Evolutionary conservation across 1,140 invertebrate species (phyloP).

Genomic region (Spodoptera litura): DNA sequence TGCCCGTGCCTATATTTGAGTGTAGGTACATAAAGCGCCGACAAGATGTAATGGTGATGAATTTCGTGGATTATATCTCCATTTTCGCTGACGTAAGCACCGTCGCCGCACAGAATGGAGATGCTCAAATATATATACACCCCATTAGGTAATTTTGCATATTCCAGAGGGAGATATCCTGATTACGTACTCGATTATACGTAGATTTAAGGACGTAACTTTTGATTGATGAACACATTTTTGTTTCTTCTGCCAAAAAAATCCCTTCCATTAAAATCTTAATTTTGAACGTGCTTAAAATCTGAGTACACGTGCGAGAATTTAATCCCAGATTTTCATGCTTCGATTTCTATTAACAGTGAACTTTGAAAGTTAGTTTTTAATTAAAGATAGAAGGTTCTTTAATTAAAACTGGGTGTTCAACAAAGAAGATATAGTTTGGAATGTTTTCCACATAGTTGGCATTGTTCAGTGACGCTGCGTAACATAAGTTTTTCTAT

Average conservation of each 20-base stretch:
- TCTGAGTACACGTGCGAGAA: too few relatives aligned
- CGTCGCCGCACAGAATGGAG: background rate
- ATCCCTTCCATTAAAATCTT: too few relatives aligned
- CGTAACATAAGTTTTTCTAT: background rate
- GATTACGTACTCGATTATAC: background rate
- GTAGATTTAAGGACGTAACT: background rate
- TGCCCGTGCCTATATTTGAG: constrained; percentile 38
- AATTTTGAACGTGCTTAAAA: too few relatives aligned
- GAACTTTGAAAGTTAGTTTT: constrained; percentile 6
- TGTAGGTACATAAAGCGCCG: constrained; percentile 32
- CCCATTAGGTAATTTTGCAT: constrained; percentile 16
- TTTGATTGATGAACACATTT: too few relatives aligned
- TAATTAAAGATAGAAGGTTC: constrained; percentile 23
- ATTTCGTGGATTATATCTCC: constrained; percentile 44
- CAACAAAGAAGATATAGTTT: constrained; percentile 1
- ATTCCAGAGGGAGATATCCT: background rate
- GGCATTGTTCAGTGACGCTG: constrained; percentile 5
- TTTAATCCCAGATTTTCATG: too few relatives aligned
- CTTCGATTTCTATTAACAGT: too few relatives aligned
- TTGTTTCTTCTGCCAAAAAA: too few relatives aligned
- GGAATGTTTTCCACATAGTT: constrained; percentile 23
- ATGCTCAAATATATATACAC: background rate
- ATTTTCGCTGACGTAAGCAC: constrained; percentile 39
- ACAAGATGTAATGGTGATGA: constrained; percentile 41
- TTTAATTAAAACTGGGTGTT: constrained; percentile 9